phyloP scores from a whole-genome alignment of 1,140 invertebrate species.

The Agrilus planipennis region DNA sequence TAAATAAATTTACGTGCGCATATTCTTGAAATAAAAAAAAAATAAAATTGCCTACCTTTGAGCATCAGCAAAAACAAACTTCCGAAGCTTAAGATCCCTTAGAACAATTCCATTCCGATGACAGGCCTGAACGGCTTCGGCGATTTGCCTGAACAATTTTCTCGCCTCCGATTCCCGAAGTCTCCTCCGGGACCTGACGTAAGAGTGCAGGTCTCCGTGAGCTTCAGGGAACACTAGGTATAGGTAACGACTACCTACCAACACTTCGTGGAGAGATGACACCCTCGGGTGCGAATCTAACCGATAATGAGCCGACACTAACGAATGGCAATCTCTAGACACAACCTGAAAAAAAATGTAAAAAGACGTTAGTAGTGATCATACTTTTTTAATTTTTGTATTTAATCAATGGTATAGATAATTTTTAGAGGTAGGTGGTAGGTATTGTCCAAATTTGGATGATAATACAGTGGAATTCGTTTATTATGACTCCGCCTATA shows the following conservation, averaged over 20 bases:
- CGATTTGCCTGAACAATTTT: constrained; percentile 80
- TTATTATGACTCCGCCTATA: too few species aligned
- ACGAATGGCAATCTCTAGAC: constrained; percentile 46
- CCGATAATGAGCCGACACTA: constrained; percentile 57
- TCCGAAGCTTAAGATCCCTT: constrained; percentile 89
- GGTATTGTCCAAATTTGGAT: too few species aligned
- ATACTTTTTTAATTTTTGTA: too few species aligned
- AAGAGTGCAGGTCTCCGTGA: constrained; percentile 79
- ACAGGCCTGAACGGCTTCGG: constrained; percentile 77
- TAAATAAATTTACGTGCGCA: too few species aligned
- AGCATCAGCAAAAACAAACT: constrained; percentile 90
- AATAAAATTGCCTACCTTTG: constrained; percentile 91
- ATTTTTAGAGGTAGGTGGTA: too few species aligned
- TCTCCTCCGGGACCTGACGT: constrained; percentile 72
- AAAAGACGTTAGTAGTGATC: too few species aligned
- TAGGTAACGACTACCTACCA: constrained; percentile 53
- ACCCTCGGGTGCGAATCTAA: constrained; percentile 56
- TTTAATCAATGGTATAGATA: too few species aligned
- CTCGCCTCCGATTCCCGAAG: constrained; percentile 76
- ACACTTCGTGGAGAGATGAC: constrained; percentile 57
- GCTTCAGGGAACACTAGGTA: constrained; percentile 59
- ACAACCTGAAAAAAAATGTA: constrained; percentile 51
- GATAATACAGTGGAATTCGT: too few species aligned
- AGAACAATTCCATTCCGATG: constrained; percentile 88
- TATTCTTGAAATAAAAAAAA: too few species aligned